These are phyloP conservation scores for Hyaena hyaena DNA, from an alignment of 2,113 vertebrate genomes.

Conservation along the genomic window DNA sequence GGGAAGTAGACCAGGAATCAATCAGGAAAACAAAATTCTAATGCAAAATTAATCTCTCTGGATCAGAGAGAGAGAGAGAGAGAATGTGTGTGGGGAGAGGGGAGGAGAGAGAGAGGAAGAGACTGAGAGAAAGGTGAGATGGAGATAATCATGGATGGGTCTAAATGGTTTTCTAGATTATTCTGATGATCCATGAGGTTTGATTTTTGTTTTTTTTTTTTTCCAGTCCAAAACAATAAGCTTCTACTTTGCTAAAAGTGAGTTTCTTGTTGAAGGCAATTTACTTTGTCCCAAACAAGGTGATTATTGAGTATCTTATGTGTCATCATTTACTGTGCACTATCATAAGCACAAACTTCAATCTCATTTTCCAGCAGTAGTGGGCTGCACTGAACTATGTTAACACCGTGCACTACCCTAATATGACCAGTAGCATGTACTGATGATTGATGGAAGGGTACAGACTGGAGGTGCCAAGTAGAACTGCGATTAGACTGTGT, in stretches of 20 bases:
- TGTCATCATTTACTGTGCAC: not conserved
- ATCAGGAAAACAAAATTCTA: not conserved
- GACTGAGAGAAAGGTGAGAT: not conserved
- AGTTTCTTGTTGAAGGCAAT: not conserved
- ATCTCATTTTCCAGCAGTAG: not conserved
- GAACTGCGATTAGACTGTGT: not conserved
- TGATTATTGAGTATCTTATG: not conserved
- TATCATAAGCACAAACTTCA: not conserved
- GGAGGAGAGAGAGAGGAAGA: too few relatives aligned
- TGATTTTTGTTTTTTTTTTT: not conserved
- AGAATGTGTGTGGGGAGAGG: too few relatives aligned
- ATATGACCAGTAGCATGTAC: not conserved
- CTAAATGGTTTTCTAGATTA: constrained; percentile 9
- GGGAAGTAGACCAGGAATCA: not conserved
- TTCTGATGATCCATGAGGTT: not conserved
- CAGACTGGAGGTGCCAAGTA: not conserved
- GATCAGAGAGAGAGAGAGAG: too few relatives aligned
- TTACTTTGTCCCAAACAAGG: not conserved
- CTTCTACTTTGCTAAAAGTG: not conserved
- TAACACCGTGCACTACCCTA: not conserved
- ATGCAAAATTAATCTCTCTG: not conserved
- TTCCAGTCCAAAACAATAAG: not conserved
- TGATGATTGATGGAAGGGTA: not conserved
- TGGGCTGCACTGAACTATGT: not conserved
- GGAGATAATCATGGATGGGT: not conserved